phyloP scores from a whole-genome alignment of 2,797 vertebrate species.

The Lacerta agilis region DNA sequence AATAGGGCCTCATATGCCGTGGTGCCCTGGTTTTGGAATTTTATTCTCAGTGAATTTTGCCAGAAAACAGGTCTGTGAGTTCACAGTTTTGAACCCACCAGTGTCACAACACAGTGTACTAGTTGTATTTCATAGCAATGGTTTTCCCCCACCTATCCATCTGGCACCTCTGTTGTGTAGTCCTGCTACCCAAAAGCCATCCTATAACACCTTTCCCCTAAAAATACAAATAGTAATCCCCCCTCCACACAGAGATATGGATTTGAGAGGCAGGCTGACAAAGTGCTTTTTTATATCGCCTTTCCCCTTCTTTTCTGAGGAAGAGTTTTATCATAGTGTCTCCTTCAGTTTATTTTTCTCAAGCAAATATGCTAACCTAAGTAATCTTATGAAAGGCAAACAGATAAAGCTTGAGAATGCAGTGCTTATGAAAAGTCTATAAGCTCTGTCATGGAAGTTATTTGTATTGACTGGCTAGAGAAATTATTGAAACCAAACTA shows the following conservation, averaged over 20 bases:
- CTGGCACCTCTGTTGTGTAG: not conserved
- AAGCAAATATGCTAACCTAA: not conserved
- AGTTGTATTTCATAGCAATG: not conserved
- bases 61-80: not conserved
- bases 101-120: not conserved
- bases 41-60: not conserved
- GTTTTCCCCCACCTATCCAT: too few species aligned
- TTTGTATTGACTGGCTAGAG: conserved; percentile 31
- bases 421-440: conserved; percentile 31
- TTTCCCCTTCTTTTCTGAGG: not conserved
- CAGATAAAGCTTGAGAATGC: conserved; percentile 28
- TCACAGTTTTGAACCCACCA: not conserved
- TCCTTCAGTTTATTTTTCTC: conserved; percentile 30
- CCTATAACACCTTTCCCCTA: not conserved
- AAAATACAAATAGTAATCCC: not conserved
- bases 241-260: not conserved
- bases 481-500: conserved; percentile 31
- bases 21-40: not conserved
- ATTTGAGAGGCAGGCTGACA: conserved; percentile 2
- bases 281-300: not conserved
- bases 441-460: conserved; percentile 31
- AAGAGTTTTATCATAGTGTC: not conserved
- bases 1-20: not conserved
- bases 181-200: not conserved
- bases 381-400: not conserved